Conservation (phyloP, 2,797 vertebrate genomes). For the Sebastiscus tertius region DNA sequence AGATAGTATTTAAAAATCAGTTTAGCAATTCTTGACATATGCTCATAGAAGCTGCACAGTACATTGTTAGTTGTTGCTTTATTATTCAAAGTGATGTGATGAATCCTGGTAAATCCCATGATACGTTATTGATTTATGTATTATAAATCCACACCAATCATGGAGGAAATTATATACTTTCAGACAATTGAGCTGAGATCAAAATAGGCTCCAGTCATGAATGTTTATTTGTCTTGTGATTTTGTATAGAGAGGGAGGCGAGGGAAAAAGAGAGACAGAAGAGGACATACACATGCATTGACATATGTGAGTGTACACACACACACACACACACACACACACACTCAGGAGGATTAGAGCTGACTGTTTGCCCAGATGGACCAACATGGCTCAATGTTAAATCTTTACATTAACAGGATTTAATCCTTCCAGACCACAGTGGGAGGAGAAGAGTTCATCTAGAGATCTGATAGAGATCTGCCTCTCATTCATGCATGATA, state of each 20-base stretch:
- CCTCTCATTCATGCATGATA: background rate
- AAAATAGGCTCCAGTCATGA: constrained; percentile 4
- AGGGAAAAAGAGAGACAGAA: background rate
- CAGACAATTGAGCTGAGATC: constrained; percentile 8
- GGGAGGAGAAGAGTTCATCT: background rate
- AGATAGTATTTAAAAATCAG: background rate
- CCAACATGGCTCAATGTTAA: constrained; percentile 38
- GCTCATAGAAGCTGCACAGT: background rate
- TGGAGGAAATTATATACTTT: constrained; percentile 3
- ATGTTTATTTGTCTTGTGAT: constrained; percentile 8
- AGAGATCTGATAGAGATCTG: background rate
- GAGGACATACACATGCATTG: background rate
- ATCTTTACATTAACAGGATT: constrained; percentile 50
- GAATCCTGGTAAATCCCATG: background rate
- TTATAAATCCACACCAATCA: background rate
- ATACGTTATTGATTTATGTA: background rate
- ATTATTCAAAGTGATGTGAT: background rate
- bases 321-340: constrained; percentile 1
- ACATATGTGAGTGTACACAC: background rate
- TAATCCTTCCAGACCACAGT: constrained; percentile 14
- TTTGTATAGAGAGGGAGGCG: background rate
- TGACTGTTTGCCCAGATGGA: constrained; percentile 49
- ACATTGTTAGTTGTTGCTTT: background rate
- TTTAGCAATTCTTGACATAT: background rate
- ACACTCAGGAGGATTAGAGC: constrained; percentile 35